Evolutionary conservation across 2,797 vertebrate species (phyloP), one percentile per base, ranked within the genome.

Genomic region (Helicolenus hilgendorfi): DNA sequence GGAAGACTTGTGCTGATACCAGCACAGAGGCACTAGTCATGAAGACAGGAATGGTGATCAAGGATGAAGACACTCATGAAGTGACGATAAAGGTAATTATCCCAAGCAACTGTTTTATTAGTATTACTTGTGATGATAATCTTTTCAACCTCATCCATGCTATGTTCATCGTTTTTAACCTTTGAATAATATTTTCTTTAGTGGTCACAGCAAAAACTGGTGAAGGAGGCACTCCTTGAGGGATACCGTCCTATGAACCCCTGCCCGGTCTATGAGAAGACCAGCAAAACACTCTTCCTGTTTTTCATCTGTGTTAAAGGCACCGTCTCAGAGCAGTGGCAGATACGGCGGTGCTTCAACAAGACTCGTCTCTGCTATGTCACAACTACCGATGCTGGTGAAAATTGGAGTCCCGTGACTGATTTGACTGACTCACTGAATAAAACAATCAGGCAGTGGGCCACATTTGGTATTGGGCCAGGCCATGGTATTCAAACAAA

Each of bases 391-490:
- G 96, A 98, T 58, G 8, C 36, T 1, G 98, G 98, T 2, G 20
- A 9, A 84, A 13, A 2, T n/a, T 91, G 86, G 75, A 86, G 67
- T 3, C 0, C 1, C 0, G 35, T 92, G 18, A 94, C 70, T 1
- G 97, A 98, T n/a, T 33, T 98, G 75, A 98, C 97, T 0, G 81
- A 90, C 1, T 22, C 93, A 0, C 91, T 96, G 0, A 0, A 15
- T 0, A 91, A 96, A 15, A 29, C 27, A 29, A 6, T 97, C n/a
- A 56, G 79, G 9, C 76, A 27, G 0, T 95, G 97, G 96, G 96
- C 96, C 84, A 98, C 97, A 0, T 97, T 98, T 35, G 97, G 97
- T 0, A 97, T 98, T 35, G 98, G 98, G 0, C 98, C 98, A 0
- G 98, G 98, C 4, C 98, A 98, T 0, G 98, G 98, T 0, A 13